Percentiles rank a stretch among this genome's conserved stretches.
Conservation (phyloP, 2,888 invertebrate species). For the Melikaiella ostensackeni region DNA sequence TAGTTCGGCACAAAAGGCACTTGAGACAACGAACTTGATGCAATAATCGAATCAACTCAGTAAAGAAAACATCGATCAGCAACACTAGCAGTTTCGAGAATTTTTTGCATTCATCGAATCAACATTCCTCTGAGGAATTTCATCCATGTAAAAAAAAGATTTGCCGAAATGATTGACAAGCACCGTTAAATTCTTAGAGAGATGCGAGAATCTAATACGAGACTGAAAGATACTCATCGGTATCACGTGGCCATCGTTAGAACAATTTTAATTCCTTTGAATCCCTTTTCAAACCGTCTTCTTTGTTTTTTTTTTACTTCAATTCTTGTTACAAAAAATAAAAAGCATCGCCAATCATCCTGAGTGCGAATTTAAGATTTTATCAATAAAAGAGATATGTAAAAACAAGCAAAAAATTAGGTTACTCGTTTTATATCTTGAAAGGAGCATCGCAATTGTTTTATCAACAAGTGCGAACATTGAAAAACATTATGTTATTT, state of each 20-base stretch:
- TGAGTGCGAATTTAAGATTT: constrained; percentile 1
- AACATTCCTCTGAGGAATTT: background rate
- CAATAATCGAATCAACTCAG: background rate
- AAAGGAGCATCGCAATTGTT: no score
- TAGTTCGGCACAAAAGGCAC: background rate
- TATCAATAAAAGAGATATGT: background rate
- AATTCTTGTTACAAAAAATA: background rate
- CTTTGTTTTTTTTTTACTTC: background rate
- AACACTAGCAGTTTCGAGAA: background rate
- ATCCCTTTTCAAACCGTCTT: background rate
- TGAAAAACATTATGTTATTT: background rate
- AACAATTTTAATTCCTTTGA: background rate
- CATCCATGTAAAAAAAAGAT: constrained; percentile 1
- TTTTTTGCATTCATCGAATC: background rate
- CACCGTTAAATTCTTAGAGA: constrained; percentile 58
- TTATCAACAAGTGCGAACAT: no score
- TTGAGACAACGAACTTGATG: background rate
- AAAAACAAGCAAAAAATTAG: background rate
- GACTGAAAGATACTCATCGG: background rate
- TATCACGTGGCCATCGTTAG: background rate
- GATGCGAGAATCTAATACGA: background rate
- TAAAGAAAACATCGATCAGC: constrained; percentile 3
- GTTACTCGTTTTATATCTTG: background rate
- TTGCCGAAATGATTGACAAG: constrained; percentile 48
- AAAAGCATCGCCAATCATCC: background rate